Evolutionary conservation across 2,797 vertebrate species (phyloP).

Genomic region (Melanotaenia pygmaea): DNA sequence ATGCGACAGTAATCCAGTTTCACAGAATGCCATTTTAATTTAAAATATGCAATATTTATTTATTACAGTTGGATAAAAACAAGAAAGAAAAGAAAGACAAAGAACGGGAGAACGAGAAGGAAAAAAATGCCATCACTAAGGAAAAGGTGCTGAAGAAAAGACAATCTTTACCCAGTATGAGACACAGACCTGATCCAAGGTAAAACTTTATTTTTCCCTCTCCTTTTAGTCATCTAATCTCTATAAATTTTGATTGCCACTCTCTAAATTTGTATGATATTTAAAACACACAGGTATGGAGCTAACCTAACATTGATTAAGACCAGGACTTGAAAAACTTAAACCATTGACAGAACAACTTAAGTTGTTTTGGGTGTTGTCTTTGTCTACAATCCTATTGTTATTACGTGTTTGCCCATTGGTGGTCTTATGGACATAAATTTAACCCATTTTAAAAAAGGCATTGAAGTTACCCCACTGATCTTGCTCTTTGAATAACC

Average conservation of each 20-base stretch:
- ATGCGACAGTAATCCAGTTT: neutral
- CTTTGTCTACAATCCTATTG: too few relatives aligned
- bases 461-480: neutral
- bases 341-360: neutral
- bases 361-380: too few relatives aligned
- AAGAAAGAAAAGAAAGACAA: slow-evolving; percentile 98
- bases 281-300: neutral
- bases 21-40: neutral
- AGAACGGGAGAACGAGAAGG: slow-evolving; percentile 94
- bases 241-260: neutral
- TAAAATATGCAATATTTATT: neutral
- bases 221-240: neutral
- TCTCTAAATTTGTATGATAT: neutral
- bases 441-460: too few relatives aligned
- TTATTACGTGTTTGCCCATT: too few relatives aligned
- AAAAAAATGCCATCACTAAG: slow-evolving; percentile 89
- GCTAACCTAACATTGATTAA: neutral
- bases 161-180: slow-evolving; percentile 86
- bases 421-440: too few relatives aligned
- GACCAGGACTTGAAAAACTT: neutral
- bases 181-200: slow-evolving; percentile 84
- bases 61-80: slow-evolving; percentile 83
- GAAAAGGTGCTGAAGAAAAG: slow-evolving; percentile 92
- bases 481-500: neutral
- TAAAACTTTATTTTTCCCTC: slow-evolving; percentile 40